A percentile compares a stretch with the other conserved stretches of the same genome.
Evolutionary conservation across 1,140 invertebrate genomes (phyloP).

Genomic region (Galleria mellonella): DNA sequence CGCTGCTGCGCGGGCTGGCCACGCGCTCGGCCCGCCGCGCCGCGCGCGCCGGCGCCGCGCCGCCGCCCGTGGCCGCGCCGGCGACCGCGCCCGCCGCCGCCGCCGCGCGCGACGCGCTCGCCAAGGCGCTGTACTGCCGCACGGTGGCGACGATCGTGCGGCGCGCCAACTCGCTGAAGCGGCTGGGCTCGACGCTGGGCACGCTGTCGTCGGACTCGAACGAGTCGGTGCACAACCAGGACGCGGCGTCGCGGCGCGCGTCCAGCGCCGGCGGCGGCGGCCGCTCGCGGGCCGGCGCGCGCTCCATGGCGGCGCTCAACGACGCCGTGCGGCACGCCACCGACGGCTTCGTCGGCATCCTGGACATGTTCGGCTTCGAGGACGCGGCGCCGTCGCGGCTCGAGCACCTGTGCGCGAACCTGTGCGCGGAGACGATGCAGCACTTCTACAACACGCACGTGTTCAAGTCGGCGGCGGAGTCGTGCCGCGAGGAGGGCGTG

Average conservation of each 20-base stretch:
- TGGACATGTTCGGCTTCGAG: slow-evolving; percentile 98
- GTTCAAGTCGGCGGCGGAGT: slow-evolving; percentile 95
- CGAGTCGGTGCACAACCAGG: slow-evolving; percentile 93
- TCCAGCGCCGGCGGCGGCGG: slow-evolving; percentile 83
- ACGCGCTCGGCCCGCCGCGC: slow-evolving; percentile 83
- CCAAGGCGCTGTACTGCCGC: slow-evolving; percentile 94
- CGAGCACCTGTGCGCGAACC: slow-evolving; percentile 95
- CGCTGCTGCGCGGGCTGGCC: slow-evolving; percentile 90
- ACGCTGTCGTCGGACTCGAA: slow-evolving; percentile 93
- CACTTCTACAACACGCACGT: slow-evolving; percentile 98
- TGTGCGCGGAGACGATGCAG: slow-evolving; percentile 97
- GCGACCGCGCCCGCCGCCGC: slow-evolving; percentile 86
- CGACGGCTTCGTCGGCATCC: slow-evolving; percentile 94
- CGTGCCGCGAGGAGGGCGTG: slow-evolving; percentile 94
- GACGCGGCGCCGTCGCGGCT: slow-evolving; percentile 92
- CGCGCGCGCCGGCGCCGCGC: slow-evolving; percentile 88
- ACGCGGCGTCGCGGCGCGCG: slow-evolving; percentile 87
- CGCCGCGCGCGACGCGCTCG: slow-evolving; percentile 90
- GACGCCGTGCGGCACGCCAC: slow-evolving; percentile 95
- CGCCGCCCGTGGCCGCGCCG: slow-evolving; percentile 85
- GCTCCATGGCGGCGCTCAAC: slow-evolving; percentile 93
- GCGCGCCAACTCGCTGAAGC: slow-evolving; percentile 92
- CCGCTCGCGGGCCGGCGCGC: slow-evolving; percentile 82
- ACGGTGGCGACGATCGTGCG: slow-evolving; percentile 96
- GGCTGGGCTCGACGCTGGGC: slow-evolving; percentile 89